These are phyloP conservation scores for Drosophila navojoa DNA, from an alignment of 1,140 invertebrate genomes.

Conservation along the genomic window DNA sequence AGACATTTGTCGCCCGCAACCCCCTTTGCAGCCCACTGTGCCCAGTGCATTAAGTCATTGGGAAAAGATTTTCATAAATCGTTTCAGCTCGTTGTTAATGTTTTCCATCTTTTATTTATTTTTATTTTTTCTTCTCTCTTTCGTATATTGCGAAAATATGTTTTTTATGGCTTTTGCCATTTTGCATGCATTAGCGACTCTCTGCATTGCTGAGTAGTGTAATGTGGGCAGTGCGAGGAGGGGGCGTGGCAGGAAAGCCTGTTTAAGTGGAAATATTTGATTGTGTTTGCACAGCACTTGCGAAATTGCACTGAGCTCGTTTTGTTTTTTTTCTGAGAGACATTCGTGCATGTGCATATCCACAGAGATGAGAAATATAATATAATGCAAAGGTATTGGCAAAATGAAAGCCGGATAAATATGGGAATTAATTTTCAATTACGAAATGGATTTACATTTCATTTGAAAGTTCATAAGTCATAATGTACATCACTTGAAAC, in stretches of 20 bases:
- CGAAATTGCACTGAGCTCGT: conserved; percentile 38
- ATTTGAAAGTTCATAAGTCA: too few relatives aligned
- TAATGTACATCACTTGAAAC: too few relatives aligned
- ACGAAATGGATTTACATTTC: too few relatives aligned
- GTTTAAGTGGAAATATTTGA: conserved; percentile 63
- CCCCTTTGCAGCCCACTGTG: conserved; percentile 13
- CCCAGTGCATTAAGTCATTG: conserved; percentile 74
- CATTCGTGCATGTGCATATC: too few relatives aligned
- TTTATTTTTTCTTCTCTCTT: conserved; percentile 23
- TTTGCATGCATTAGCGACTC: conserved; percentile 74
- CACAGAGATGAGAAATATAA: conserved; percentile 4
- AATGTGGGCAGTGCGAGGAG: neutral
- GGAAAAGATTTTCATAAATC: conserved; percentile 74
- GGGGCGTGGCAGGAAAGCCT: conserved; percentile 6
- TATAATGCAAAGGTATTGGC: neutral
- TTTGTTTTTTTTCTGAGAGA: neutral
- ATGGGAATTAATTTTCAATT: too few relatives aligned
- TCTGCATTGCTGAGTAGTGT: conserved; percentile 6
- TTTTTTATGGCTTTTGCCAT: conserved; percentile 76
- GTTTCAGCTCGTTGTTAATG: conserved; percentile 63
- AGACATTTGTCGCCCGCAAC: neutral
- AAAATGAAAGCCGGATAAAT: neutral
- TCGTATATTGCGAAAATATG: conserved; percentile 57
- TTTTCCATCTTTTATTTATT: conserved; percentile 55
- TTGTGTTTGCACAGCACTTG: conserved; percentile 66